These are phyloP conservation scores for Drosophila kanapiae DNA, from an alignment of 1,140 invertebrate genomes.

Conservation along the genomic window DNA sequence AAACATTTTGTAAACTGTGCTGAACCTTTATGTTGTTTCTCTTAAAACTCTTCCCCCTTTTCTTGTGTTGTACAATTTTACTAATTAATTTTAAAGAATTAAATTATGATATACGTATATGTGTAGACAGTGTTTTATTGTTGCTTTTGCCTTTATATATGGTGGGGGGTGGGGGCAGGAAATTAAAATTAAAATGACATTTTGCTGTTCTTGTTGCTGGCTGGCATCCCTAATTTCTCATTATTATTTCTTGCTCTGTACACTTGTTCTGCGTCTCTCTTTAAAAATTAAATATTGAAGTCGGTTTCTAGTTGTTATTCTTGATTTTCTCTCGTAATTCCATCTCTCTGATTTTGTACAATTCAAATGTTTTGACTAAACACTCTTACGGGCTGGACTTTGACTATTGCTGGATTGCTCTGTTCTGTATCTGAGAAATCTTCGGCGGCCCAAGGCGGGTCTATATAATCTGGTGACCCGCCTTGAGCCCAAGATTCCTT, in stretches of 20 bases:
- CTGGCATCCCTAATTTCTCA: slow-evolving; percentile 18
- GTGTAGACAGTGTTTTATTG: slow-evolving; percentile 30
- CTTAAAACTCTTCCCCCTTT: slow-evolving; percentile 16
- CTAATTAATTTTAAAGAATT: slow-evolving; percentile 75
- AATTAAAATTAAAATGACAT: slow-evolving; percentile 74
- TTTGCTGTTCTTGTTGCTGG: slow-evolving; percentile 70
- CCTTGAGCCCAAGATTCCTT: slow-evolving; percentile 21
- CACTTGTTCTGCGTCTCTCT: slow-evolving; percentile 24
- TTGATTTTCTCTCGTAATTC: slow-evolving; percentile 1
- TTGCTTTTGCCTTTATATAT: slow-evolving; percentile 30
- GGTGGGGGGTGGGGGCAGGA: neutral
- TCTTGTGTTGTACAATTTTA: slow-evolving; percentile 65
- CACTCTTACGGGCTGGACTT: slow-evolving; percentile 22
- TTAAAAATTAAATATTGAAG: slow-evolving; percentile 52
- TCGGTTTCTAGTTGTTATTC: slow-evolving; percentile 18
- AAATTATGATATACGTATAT: slow-evolving; percentile 64
- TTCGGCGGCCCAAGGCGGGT: slow-evolving; percentile 5
- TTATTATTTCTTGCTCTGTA: slow-evolving; percentile 25
- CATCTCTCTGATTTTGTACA: slow-evolving; percentile 47
- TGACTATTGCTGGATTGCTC: slow-evolving; percentile 32
- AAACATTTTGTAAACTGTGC: slow-evolving; percentile 32
- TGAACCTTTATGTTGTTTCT: slow-evolving; percentile 14
- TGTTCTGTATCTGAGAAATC: slow-evolving; percentile 10
- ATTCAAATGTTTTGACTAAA: slow-evolving; percentile 42
- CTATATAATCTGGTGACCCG: slow-evolving; percentile 1